Conservation (phyloP, 2,113 vertebrate genomes). For the Ceratotherium simum region DNA sequence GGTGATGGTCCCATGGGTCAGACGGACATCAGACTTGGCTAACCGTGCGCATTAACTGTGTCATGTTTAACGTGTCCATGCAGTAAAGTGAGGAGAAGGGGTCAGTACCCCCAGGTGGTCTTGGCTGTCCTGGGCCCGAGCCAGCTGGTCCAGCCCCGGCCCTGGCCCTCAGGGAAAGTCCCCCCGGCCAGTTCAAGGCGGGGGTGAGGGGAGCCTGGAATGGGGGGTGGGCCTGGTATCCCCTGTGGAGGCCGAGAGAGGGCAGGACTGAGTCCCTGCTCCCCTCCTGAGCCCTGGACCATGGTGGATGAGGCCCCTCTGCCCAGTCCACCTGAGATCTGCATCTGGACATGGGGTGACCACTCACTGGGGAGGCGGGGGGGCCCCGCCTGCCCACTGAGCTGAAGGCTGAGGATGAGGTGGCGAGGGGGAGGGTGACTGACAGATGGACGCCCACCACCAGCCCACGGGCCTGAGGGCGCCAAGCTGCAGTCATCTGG, state of each 20-base stretch:
- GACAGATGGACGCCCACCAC: no score
- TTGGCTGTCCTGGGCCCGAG: neutral
- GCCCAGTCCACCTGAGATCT: neutral
- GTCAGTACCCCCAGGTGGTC: neutral
- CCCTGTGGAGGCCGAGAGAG: neutral
- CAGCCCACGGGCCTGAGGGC: neutral
- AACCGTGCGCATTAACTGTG: no score
- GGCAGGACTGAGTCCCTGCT: no score
- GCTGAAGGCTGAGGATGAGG: neutral
- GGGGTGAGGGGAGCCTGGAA: neutral
- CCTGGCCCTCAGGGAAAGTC: no score
- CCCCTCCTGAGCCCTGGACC: no score
- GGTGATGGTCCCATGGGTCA: neutral
- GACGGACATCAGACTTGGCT: neutral
- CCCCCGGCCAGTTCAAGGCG: neutral
- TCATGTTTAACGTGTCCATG: no score
- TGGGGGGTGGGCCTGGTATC: neutral
- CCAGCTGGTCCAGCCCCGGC: neutral
- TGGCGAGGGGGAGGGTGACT: neutral
- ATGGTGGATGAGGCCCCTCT: no score
- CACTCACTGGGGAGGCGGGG: neutral
- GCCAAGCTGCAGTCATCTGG: accelerated
- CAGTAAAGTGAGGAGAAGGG: no score
- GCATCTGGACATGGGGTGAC: neutral
- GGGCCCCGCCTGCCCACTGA: no score